Evolutionary conservation across 2,797 vertebrate genomes (phyloP).

Genomic region (Mastacembelus armatus): DNA sequence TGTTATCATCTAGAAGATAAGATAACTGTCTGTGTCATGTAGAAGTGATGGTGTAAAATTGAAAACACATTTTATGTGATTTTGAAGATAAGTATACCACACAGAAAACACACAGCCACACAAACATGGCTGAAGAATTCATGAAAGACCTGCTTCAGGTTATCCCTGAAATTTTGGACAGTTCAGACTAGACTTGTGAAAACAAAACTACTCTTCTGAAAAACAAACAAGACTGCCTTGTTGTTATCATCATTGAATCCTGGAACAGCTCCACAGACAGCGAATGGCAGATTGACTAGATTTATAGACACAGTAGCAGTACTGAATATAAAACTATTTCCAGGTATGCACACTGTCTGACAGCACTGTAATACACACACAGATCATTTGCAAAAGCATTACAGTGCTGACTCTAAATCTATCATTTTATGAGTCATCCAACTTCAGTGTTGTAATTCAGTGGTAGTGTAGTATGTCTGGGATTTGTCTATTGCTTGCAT

Average conservation of each 20-base stretch:
- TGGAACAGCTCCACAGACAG: conserved; percentile 46
- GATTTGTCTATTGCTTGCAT: conserved; percentile 34
- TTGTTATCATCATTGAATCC: conserved; percentile 48
- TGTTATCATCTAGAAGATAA: conserved; percentile 37
- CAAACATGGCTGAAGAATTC: conserved; percentile 5
- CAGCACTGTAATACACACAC: conserved; percentile 1
- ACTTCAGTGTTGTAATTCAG: conserved; percentile 26
- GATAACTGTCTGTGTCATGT: conserved; percentile 10
- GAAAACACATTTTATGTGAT: conserved; percentile 21
- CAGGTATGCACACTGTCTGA: conserved; percentile 27
- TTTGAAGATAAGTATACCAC: neutral
- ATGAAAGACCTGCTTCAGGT: conserved; percentile 4
- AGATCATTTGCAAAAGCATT: conserved; percentile 29
- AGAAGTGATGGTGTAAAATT: conserved; percentile 24
- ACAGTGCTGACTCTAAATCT: neutral
- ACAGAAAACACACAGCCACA: conserved; percentile 3
- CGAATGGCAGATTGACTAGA: conserved; percentile 52
- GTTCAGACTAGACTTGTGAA: conserved; percentile 37
- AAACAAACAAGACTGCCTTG: conserved; percentile 29
- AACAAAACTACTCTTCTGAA: conserved; percentile 22
- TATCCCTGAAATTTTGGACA: conserved; percentile 21
- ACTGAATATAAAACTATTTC: conserved; percentile 32
- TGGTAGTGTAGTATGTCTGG: conserved; percentile 5
- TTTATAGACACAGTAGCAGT: conserved; percentile 55
- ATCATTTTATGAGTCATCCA: neutral